Evolutionary conservation across 2,113 vertebrate genomes (phyloP).

Genomic region (Emydocephalus ijimae): DNA sequence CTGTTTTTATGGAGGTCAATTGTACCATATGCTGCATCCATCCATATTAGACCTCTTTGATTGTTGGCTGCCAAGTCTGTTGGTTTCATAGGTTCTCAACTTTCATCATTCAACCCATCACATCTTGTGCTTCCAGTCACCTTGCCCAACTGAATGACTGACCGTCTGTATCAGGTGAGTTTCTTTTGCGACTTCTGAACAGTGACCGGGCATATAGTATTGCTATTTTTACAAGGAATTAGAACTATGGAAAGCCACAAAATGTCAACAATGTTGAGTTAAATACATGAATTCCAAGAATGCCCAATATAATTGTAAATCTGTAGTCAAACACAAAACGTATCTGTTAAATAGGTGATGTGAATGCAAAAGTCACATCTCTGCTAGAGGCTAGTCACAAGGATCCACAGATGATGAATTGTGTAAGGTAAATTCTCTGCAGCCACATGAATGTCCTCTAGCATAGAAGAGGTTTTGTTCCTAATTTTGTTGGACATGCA

Average conservation of each 20-base stretch:
- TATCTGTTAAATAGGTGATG: neutral
- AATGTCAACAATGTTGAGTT: neutral
- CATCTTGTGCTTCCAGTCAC: fast-evolving
- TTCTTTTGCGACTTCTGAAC: neutral
- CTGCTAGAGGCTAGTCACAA: neutral
- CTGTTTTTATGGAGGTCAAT: neutral
- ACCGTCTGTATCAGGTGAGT: constrained; percentile 8
- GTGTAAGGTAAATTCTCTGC: neutral
- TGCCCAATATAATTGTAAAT: constrained; percentile 9
- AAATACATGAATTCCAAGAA: neutral
- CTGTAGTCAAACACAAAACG: neutral
- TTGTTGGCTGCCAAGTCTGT: neutral
- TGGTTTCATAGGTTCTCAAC: fast-evolving
- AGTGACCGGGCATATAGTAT: neutral
- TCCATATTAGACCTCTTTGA: neutral
- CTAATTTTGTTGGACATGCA: constrained; percentile 1
- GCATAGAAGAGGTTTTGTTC: neutral
- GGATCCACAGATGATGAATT: neutral
- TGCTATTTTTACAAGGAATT: constrained; percentile 25
- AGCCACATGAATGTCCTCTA: neutral
- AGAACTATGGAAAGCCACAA: neutral
- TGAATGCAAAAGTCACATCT: neutral
- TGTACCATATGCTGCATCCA: neutral
- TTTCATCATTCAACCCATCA: neutral
- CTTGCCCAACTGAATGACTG: neutral